These are phyloP conservation scores for Camponotus vicinus DNA, from an alignment of 1,140 invertebrate species.

Conservation along the genomic window DNA sequence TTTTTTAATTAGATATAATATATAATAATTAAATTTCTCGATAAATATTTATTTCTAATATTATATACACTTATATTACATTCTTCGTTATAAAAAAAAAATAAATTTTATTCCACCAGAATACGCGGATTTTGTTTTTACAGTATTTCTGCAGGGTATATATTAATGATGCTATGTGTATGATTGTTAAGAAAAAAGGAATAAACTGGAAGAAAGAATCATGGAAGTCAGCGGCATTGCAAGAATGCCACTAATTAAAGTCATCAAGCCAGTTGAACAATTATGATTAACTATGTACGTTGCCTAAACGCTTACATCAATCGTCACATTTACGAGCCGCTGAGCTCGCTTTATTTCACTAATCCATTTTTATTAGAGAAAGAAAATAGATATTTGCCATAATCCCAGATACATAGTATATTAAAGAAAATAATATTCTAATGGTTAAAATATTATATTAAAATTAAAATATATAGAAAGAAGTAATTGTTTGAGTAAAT, in stretches of 20 bases:
- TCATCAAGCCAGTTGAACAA: slow-evolving; percentile 79
- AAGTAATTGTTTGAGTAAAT: background rate
- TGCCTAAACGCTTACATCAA: slow-evolving; percentile 64
- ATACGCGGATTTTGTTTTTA: background rate
- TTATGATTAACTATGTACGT: slow-evolving; percentile 77
- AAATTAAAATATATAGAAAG: background rate
- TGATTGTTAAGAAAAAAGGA: background rate
- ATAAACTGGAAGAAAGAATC: slow-evolving; percentile 44
- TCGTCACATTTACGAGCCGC: slow-evolving; percentile 16
- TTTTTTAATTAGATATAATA: slow-evolving; percentile 21
- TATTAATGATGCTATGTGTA: background rate
- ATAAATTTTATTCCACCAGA: background rate
- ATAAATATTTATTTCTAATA: background rate
- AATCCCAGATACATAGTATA: background rate
- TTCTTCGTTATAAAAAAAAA: background rate
- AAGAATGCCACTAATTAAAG: slow-evolving; percentile 76
- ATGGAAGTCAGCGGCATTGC: slow-evolving; percentile 58
- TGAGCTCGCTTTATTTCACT: slow-evolving; percentile 54
- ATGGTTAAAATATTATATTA: background rate
- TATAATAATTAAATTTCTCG: slow-evolving; percentile 8
- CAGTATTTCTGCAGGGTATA: background rate
- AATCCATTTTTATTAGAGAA: slow-evolving; percentile 38
- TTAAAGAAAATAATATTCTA: background rate
- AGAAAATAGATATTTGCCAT: background rate
- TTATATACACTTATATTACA: background rate